Evolutionary conservation across 2,888 invertebrate genomes (phyloP), one percentile per base, ranked within the genome.

Genomic region (Deilephila porcellus): DNA sequence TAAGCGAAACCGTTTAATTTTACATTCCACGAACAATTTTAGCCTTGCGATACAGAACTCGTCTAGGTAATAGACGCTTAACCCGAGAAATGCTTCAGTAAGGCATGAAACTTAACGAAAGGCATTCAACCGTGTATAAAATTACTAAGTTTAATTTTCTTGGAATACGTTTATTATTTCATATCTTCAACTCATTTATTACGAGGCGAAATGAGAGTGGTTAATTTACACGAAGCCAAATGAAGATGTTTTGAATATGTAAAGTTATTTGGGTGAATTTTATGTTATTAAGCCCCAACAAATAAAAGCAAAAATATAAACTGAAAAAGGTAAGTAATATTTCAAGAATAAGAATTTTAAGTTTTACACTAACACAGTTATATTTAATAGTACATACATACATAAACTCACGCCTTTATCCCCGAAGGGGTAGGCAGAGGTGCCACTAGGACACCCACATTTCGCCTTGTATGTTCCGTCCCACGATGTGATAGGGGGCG

Each of bases 181-280:
- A 29, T 59, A 56, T 67, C 14, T 25, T 45, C 14, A 20, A 45
- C 45, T 67, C 64, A 67, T 67, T 67, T 67, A 67, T 67, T 67
- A 67, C 64, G 45, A 20, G 11, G 64, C 45, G 17, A 67, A 67
- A 67, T 45, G 64, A 67, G 45, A 67, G 14, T 67, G 20, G 64
- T 67, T 64, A 67, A 67, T 67, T 67, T 52, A 45, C 64, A 67
- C 14, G 45, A 67, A 67, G 14, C 20, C 64, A 20, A 67, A 67
- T 14, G 20, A 45, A 67, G 64, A 67, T 67, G 64, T 67, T 67
- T 17, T 56, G 19, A 45, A 67, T 45, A 45, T 20, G 45, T 45
- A 67, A 67, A n/a, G 17, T 67, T 45, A 67, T 45, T 67, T 7
- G 20, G 64, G 14, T 45, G 37, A 67, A 67, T 67, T 67, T 64